Base-by-base conservation (phyloP, 1,140 invertebrate genomes). In the Mercenaria mercenaria region DNA sequence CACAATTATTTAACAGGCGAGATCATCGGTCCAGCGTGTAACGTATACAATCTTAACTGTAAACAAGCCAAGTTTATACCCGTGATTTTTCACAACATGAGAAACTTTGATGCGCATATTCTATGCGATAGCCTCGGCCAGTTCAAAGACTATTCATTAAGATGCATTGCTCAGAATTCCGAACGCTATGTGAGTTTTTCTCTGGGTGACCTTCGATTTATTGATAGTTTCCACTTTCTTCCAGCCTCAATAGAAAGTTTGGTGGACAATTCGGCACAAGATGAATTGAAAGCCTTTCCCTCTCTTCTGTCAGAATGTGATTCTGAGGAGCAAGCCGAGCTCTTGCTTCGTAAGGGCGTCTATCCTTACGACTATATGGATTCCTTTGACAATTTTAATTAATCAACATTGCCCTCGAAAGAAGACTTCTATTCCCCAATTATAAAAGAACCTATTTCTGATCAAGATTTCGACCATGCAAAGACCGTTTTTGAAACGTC, bases 71-170 rank as follows among this genome's bases (percentile, higher is more conserved):
- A 59, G 20, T 80, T 80, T 34, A 85, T 95, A 81, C 95, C 95
- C n/a, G 88, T 96, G 47, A 90, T 95, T 83, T 95, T 96, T 85
- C 95, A 96, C 90, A 96, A 96, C 92, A 89, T 96, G 37, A 79
- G 72, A 37, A 92, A 91, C 10, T 96, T 95, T 93, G 95, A 96
- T 91, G 50, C 89, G 43, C 95, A 95, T 91, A 83, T 95, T 10
- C 93, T 96, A 18, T 34, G 26, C 1, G 93, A 94, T 91, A 89
- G 90, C 41, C 69, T 96, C 29, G 90, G 91, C 26, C 43, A 59
- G 41, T 11, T 91, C 13, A 77, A 94, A 91, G 80, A 92, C 39
- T 92, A 88, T 11, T 18, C 92, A 47, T 94, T 95, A 39, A 91
- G 93, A 80, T 84, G 94, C 34, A 94, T 96, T 43, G 92, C 94